phyloP scores from a whole-genome alignment of 2,888 invertebrate species.

The Drosophila merina region DNA sequence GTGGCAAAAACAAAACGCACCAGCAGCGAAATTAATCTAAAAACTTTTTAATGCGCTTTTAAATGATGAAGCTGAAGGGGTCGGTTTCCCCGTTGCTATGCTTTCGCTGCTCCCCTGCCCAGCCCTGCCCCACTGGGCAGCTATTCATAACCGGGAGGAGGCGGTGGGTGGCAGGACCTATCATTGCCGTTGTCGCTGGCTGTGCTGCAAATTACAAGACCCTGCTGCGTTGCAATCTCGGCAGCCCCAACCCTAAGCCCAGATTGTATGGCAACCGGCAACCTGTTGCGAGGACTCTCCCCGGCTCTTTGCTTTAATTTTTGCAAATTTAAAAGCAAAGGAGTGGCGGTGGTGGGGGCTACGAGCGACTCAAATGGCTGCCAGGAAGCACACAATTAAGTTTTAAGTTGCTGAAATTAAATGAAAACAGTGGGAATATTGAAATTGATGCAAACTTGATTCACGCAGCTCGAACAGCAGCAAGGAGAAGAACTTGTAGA shows the following conservation, averaged over 20 bases:
- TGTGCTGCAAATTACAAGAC: slow-evolving; percentile 74
- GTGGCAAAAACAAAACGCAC: slow-evolving; percentile 37
- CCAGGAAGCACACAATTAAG: slow-evolving; percentile 76
- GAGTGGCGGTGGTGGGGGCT: not conserved
- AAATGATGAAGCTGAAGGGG: slow-evolving; percentile 75
- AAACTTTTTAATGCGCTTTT: slow-evolving; percentile 83
- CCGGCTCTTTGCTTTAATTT: slow-evolving; percentile 64
- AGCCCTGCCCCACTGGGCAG: slow-evolving; percentile 24
- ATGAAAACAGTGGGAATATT: slow-evolving; percentile 79
- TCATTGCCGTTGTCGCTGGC: slow-evolving; percentile 65
- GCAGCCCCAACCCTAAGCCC: slow-evolving; percentile 1
- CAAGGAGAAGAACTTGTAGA: slow-evolving; percentile 5
- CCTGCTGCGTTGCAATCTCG: slow-evolving; percentile 57
- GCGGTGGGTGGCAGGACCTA: slow-evolving; percentile 34
- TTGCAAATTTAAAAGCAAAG: slow-evolving; percentile 72
- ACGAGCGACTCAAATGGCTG: slow-evolving; percentile 2
- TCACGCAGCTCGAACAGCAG: slow-evolving; percentile 33
- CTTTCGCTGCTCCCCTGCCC: slow-evolving; percentile 21
- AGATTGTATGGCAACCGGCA: slow-evolving; percentile 57
- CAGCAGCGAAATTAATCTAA: slow-evolving; percentile 81
- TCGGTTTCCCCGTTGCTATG: slow-evolving; percentile 20
- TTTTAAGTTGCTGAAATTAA: slow-evolving; percentile 78
- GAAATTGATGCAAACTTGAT: slow-evolving; percentile 79
- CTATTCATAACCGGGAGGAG: slow-evolving; percentile 55
- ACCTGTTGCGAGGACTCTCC: slow-evolving; percentile 59